These are phyloP conservation scores for Protobothrops flavoviridis DNA, from an alignment of 2,113 vertebrate genomes.

Conservation along the genomic window DNA sequence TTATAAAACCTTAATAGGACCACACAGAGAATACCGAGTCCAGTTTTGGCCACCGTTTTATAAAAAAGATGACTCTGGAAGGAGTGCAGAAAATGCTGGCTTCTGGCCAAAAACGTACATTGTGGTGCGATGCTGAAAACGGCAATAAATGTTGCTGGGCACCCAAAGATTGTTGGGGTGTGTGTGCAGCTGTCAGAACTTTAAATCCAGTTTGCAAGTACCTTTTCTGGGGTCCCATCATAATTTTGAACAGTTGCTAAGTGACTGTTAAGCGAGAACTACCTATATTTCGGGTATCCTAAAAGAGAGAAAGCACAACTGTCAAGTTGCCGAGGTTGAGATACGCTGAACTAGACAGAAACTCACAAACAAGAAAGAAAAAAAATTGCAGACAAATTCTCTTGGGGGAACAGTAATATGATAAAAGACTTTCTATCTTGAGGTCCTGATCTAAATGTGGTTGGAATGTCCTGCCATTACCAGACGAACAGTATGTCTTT, in stretches of 20 bases:
- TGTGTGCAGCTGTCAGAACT: too few relatives aligned
- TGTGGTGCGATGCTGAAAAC: too few relatives aligned
- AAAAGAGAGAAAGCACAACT: neutral
- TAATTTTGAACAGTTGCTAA: neutral
- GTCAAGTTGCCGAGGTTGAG: neutral
- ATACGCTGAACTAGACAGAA: neutral
- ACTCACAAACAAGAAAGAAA: neutral
- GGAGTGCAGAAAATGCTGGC: too few relatives aligned
- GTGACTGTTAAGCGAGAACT: too few relatives aligned
- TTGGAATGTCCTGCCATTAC: neutral
- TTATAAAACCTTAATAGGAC: too few relatives aligned
- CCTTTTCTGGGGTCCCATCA: neutral
- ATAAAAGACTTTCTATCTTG: neutral
- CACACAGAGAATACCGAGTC: too few relatives aligned
- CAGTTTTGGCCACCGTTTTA: too few relatives aligned
- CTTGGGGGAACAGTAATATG: neutral
- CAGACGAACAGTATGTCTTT: neutral
- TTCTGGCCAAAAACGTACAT: too few relatives aligned
- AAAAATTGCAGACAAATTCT: neutral
- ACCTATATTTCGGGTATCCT: neutral
- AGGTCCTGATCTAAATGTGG: slow-evolving; percentile 3
- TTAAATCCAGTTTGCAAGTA: neutral
- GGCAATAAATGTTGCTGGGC: too few relatives aligned
- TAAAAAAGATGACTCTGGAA: too few relatives aligned
- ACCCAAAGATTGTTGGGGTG: too few relatives aligned